These are phyloP conservation scores for Megalopta genalis DNA, from an alignment of 1,140 invertebrate species.

Conservation along the genomic window DNA sequence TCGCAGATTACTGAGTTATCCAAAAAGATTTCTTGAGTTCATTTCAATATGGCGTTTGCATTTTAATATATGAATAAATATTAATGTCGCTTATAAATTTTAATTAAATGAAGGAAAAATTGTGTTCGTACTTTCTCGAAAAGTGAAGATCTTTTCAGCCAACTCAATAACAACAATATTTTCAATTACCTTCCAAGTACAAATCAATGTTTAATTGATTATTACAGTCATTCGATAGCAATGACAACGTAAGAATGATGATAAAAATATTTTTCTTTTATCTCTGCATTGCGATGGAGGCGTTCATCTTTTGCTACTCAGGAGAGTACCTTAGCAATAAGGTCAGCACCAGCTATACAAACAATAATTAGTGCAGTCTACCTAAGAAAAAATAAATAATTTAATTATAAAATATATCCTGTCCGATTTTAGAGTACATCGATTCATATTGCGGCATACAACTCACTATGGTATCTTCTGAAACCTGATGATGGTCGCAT, in stretches of 20 bases:
- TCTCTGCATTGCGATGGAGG: conserved; percentile 35
- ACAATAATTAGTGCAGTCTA: neutral
- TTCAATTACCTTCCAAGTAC: neutral
- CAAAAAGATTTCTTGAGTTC: no score
- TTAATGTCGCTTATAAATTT: no score
- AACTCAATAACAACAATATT: neutral
- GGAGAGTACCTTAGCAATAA: neutral
- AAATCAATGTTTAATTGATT: neutral
- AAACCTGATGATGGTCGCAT: conserved; percentile 26
- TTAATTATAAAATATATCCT: neutral
- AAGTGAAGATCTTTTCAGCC: neutral
- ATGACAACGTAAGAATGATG: neutral
- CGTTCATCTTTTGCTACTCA: conserved; percentile 42
- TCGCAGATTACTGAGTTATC: no score
- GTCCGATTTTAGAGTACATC: conserved; percentile 35
- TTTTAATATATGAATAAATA: no score
- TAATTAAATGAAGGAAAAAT: no score
- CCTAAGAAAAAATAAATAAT: neutral
- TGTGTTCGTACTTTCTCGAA: no score
- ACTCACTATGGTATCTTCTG: conserved; percentile 43
- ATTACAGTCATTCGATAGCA: conserved; percentile 26
- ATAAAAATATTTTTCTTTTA: conserved; percentile 45
- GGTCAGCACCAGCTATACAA: neutral
- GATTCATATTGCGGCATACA: conserved; percentile 38
- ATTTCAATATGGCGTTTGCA: no score